phyloP scores from a whole-genome alignment of 2,888 invertebrate genomes.

The Drosophila gaucha region DNA sequence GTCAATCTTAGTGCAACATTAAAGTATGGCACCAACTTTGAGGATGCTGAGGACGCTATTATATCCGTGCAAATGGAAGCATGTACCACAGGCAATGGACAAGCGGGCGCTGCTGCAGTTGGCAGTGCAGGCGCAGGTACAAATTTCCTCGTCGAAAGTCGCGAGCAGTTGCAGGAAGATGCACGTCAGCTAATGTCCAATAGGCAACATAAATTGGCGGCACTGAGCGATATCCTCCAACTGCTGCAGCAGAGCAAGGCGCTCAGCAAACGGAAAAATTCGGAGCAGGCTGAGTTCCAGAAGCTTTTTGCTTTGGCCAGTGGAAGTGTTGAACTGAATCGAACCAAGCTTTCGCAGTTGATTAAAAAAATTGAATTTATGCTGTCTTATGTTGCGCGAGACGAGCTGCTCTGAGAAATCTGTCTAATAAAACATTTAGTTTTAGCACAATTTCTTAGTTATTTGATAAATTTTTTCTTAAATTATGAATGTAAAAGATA shows the following conservation, averaged over 20 bases:
- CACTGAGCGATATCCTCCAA: slow-evolving; percentile 88
- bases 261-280: slow-evolving; percentile 47
- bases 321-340: slow-evolving; percentile 86
- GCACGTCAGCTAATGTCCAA: slow-evolving; percentile 87
- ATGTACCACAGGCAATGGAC: slow-evolving; percentile 77
- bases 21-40: slow-evolving; percentile 87
- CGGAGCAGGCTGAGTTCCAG: slow-evolving; percentile 80
- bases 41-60: slow-evolving; percentile 87
- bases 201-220: slow-evolving; percentile 87
- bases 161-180: slow-evolving; percentile 87
- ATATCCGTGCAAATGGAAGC: slow-evolving; percentile 88
- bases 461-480: not conserved
- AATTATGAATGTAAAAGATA: slow-evolving; percentile 16
- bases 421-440: slow-evolving; percentile 34
- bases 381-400: slow-evolving; percentile 86
- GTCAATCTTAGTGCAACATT: slow-evolving; percentile 88
- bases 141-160: slow-evolving; percentile 85
- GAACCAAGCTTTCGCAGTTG: slow-evolving; percentile 86
- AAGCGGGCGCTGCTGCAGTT: slow-evolving; percentile 84
- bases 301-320: slow-evolving; percentile 86
- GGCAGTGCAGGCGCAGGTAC: slow-evolving; percentile 34
- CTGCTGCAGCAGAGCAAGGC: slow-evolving; percentile 86
- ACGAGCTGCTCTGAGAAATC: slow-evolving; percentile 41
- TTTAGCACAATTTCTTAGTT: not conserved
- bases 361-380: slow-evolving; percentile 90